Conservation (phyloP, 2,888 invertebrate species). For the Listrodromus nycthemerus region DNA sequence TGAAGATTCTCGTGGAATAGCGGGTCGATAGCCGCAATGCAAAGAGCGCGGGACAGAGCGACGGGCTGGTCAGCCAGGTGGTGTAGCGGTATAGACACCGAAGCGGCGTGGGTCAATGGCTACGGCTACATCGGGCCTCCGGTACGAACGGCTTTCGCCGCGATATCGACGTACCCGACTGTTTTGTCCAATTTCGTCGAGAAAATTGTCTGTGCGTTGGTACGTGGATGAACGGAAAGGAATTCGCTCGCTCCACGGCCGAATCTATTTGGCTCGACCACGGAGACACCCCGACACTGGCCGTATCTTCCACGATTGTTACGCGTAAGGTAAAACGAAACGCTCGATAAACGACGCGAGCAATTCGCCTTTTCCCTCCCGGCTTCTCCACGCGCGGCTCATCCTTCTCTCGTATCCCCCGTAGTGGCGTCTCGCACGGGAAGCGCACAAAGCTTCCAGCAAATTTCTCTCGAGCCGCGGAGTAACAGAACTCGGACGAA, state of each 20-base stretch:
- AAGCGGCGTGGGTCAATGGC: not conserved
- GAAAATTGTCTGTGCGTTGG: too few relatives aligned
- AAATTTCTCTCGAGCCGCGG: constrained; percentile 67
- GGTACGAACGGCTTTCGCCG: not conserved
- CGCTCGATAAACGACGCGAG: constrained; percentile 75
- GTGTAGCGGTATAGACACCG: not conserved
- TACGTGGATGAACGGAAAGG: too few relatives aligned
- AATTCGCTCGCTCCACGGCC: too few relatives aligned
- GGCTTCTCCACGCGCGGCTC: constrained; percentile 15
- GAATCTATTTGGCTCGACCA: not conserved
- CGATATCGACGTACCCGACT: not conserved
- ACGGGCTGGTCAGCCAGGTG: constrained; percentile 11
- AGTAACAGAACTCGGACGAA: constrained; percentile 17
- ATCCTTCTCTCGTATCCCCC: constrained; percentile 3
- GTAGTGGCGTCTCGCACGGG: constrained; percentile 57
- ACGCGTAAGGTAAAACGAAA: constrained; percentile 78
- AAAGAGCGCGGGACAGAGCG: constrained; percentile 2
- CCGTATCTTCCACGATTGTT: constrained; percentile 74
- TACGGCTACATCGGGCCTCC: not conserved
- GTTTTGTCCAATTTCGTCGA: too few relatives aligned
- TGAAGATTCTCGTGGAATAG: not conserved
- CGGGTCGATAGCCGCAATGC: constrained; percentile 10
- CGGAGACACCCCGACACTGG: constrained; percentile 25
- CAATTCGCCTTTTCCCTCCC: constrained; percentile 68
- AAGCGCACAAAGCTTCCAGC: constrained; percentile 73